A percentile compares a stretch with the other conserved stretches of the same genome.
Conservation (phyloP, 2,797 vertebrate species). For the Mareca strepera region DNA sequence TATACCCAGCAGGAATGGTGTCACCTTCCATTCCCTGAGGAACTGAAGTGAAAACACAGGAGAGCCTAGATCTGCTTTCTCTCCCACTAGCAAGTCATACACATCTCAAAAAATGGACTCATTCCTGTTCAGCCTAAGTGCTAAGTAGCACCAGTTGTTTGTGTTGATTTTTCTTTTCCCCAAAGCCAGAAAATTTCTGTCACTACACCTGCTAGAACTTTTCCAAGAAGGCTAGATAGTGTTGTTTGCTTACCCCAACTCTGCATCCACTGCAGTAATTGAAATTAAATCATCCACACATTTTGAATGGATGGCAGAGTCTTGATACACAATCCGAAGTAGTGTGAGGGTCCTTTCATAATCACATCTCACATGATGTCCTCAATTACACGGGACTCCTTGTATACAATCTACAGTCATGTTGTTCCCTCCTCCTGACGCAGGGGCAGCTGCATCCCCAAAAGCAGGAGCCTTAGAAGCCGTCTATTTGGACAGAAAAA, state of each 20-base stretch:
- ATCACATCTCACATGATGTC: rapidly evolving
- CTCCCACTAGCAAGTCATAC: not conserved
- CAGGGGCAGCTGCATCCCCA: not conserved
- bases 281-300: not conserved
- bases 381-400: not conserved
- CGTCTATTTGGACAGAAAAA: not conserved
- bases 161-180: not conserved
- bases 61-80: not conserved
- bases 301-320: not conserved
- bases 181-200: not conserved
- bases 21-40: not conserved
- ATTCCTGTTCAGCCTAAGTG: not conserved
- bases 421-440: not conserved
- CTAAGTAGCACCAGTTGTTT: not conserved
- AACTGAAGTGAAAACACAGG: not conserved
- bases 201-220: not conserved
- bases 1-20: not conserved
- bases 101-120: not conserved
- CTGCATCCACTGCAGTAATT: not conserved
- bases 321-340: rapidly evolving
- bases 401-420: not conserved
- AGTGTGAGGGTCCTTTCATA: not conserved
- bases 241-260: not conserved
- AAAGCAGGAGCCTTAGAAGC: not conserved
- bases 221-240: not conserved